Percentiles rank a stretch among this genome's conserved stretches.
phyloP scores from a whole-genome alignment of 2,113 vertebrate species.

The Girardinichthys multiradiatus region DNA sequence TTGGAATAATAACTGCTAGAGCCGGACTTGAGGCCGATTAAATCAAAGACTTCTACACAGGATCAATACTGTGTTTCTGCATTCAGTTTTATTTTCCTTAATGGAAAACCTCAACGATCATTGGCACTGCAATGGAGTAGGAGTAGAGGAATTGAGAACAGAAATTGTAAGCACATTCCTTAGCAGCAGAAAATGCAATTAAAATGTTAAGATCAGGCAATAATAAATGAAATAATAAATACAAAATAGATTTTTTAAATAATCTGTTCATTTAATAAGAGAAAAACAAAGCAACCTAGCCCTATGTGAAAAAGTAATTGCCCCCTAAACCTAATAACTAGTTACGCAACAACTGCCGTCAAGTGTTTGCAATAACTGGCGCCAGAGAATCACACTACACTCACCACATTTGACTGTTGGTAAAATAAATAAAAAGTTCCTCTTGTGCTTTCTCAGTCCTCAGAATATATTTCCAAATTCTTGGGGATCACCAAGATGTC shows the following conservation, averaged over 20 bases:
- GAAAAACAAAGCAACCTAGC: background rate
- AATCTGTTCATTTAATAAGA: background rate
- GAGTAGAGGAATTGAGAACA: slow-evolving; percentile 1
- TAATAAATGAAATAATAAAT: background rate
- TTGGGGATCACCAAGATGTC: background rate
- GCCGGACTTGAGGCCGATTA: slow-evolving; percentile 16
- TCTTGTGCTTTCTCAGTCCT: background rate
- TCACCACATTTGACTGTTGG: no score
- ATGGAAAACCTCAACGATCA: slow-evolving; percentile 13
- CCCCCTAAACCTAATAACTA: no score
- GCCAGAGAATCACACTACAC: no score
- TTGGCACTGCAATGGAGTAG: background rate
- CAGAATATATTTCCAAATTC: background rate
- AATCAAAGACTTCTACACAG: slow-evolving; percentile 24
- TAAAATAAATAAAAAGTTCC: background rate
- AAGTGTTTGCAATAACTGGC: no score
- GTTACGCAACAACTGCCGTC: no score
- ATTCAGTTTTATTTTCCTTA: slow-evolving; percentile 1
- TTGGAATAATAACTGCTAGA: slow-evolving; percentile 14
- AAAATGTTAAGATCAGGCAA: background rate
- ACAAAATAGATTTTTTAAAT: background rate
- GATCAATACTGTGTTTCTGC: background rate
- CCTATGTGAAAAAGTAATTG: no score
- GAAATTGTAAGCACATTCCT: slow-evolving; percentile 15
- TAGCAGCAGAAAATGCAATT: background rate